Evolutionary conservation across 2,888 invertebrate species (phyloP), one percentile per base, ranked within the genome.

Genomic region (Iphiclides podalirius): DNA sequence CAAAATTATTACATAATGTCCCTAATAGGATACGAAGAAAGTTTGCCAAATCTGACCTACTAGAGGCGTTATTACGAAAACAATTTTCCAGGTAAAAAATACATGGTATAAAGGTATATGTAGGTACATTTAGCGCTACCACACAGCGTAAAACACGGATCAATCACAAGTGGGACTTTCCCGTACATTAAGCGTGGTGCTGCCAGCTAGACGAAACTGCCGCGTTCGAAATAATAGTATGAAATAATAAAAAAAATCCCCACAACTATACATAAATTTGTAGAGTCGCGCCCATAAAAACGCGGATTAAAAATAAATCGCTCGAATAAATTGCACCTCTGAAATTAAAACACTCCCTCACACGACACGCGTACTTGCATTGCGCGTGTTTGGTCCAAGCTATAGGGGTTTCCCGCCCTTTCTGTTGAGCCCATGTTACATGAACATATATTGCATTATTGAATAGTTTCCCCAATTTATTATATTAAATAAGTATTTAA

Each of bases 281-380:
- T 85, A 75, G 81, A 83, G 78, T 72, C 75, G 79, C 74, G 71
- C 74, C 79, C 79, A 85, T 87, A 88, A 88, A 86, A 87, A 86
- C 82, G 84, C 76, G 87, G 85, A 88, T 88, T 87, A 88, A 88
- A 87, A 88, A 86, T 87, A 86, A 88, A 88, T 88, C 85, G 87
- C 86, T 86, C 83, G 87, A 87, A 85, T 87, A 87, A 87, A 88
- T 86, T 86, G 86, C 83, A 86, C 84, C 85, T 85, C 84, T 85
- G 84, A 88, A 88, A 87, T 86, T 87, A 86, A 86, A 88, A 85
- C n/a, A n/a, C 83, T 79, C 87, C 83, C 85, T 84, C 85, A 72
- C 73, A 69, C 81, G 80, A 79, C 81, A 83, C 82, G 82, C 84
- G 84, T 78, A 73, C 77, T 74, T 72, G 71, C 66, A 70, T 69